Conservation (phyloP, 2,797 vertebrate genomes). For the Hippocampus kuda region DNA sequence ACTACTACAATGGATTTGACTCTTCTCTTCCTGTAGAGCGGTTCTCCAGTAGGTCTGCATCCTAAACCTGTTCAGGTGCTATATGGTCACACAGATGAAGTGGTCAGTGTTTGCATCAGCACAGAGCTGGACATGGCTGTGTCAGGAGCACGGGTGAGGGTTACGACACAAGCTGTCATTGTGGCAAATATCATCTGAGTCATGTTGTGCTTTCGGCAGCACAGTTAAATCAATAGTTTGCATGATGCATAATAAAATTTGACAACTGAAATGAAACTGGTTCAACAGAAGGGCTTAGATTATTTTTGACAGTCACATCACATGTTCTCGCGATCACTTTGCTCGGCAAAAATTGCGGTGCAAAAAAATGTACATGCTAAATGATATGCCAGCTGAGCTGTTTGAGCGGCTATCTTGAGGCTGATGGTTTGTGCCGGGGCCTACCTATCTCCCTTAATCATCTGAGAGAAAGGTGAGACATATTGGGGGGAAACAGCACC, state of each 20-base stretch:
- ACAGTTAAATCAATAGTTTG: background rate
- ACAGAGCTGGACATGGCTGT: slow-evolving; percentile 93
- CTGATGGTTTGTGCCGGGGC: too few relatives aligned
- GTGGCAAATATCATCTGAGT: background rate
- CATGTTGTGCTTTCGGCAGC: background rate
- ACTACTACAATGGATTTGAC: background rate
- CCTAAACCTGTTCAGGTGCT: slow-evolving; percentile 89
- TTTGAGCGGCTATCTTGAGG: too few relatives aligned
- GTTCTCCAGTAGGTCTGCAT: slow-evolving; percentile 75
- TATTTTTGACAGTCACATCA: background rate
- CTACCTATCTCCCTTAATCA: background rate
- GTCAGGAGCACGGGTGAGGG: slow-evolving; percentile 83
- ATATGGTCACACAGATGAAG: slow-evolving; percentile 86
- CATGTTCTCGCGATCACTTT: background rate
- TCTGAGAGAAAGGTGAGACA: background rate
- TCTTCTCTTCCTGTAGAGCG: slow-evolving; percentile 66
- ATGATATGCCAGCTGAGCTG: too few relatives aligned
- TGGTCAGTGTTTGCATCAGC: slow-evolving; percentile 85
- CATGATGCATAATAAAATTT: background rate
- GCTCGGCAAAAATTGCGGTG: background rate
- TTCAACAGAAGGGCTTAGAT: background rate
- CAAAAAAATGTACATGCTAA: background rate
- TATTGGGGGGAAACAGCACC: background rate
- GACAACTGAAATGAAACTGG: background rate
- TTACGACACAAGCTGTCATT: background rate